These are phyloP conservation scores for Gobiocypris rarus DNA, from an alignment of 2,113 vertebrate species.

Conservation along the genomic window DNA sequence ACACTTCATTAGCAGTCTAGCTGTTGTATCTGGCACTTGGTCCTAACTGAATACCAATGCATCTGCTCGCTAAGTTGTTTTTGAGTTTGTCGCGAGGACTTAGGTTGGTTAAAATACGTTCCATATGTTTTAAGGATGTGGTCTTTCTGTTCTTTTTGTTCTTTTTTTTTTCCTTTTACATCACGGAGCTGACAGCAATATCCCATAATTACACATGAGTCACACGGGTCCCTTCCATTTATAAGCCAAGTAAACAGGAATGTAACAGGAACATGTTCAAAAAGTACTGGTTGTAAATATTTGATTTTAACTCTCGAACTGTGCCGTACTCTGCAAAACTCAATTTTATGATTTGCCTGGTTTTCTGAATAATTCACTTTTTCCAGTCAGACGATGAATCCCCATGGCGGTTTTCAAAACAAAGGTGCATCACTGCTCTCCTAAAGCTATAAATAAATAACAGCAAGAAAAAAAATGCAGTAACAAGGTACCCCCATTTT, in stretches of 20 bases:
- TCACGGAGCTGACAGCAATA: background rate
- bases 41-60: slow-evolving; percentile 28
- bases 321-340: background rate
- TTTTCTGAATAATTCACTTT: slow-evolving; percentile 46
- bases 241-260: slow-evolving; percentile 26
- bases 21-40: slow-evolving; percentile 53
- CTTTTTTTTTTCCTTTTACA: background rate
- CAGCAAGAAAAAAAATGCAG: slow-evolving; percentile 6
- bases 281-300: slow-evolving; percentile 33
- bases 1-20: slow-evolving; percentile 61
- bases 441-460: slow-evolving; percentile 44
- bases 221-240: background rate
- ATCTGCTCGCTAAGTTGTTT: slow-evolving; percentile 30
- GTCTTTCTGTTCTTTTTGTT: background rate
- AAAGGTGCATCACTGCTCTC: slow-evolving; percentile 43
- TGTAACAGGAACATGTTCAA: slow-evolving; percentile 7
- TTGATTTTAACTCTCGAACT: slow-evolving; percentile 16
- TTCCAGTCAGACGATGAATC: slow-evolving; percentile 22
- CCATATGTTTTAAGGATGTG: background rate
- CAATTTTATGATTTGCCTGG: slow-evolving; percentile 15
- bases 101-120: background rate
- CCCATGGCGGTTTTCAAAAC: slow-evolving; percentile 37
- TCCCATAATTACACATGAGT: background rate
- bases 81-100: background rate
- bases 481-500: slow-evolving; percentile 33